Evolutionary conservation across 2,113 vertebrate species (phyloP), one percentile per base, ranked within the genome.

Genomic region (Hipposideros armiger): DNA sequence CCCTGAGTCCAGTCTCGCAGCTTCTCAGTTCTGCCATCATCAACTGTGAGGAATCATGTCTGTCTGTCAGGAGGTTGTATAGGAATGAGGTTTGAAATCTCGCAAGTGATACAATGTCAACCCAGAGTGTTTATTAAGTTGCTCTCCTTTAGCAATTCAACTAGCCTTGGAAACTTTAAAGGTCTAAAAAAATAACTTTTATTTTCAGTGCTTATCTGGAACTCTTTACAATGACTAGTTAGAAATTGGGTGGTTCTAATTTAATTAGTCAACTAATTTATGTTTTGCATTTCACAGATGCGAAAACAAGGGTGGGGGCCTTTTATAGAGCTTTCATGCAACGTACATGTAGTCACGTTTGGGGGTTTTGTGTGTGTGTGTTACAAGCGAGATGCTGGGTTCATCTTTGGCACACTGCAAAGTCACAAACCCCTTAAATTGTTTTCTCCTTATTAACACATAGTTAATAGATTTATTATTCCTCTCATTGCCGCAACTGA

Each of bases 221-320:
- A 69, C 47, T 45, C 9, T 83, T 90, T 88, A 32, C 69, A 96
- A 80, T 40, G 24, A 42, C 54, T 47, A 10, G 11, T 66, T 40
- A 73, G 2, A 36, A 76, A 32, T 42, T 36, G 10, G 20, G n/a
- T 42, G 40, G 47, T 28, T 91, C 85, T 45, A 26, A 52, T 47
- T 56, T 22, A 47, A 16, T 50, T 16, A 64, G 30, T 32, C 8
- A 42, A 67, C 67, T 17, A 22, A 6, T 56, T 36, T 62, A 7
- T 28, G 56, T 64, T 66, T 64, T 45, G 69, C 9, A 0, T 19
- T 54, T 54, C 69, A 54, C 5, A n/a, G 28, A n/a, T 24, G 60
- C 24, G n/a, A 45, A 10, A 36, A 28, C 52, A 3, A 3, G 0
- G 10, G 15, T 7, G 4, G 15, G 40, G 4, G 2, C 7, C 3